phyloP scores from a whole-genome alignment of 1,140 invertebrate genomes.

The Grapholita molesta region DNA sequence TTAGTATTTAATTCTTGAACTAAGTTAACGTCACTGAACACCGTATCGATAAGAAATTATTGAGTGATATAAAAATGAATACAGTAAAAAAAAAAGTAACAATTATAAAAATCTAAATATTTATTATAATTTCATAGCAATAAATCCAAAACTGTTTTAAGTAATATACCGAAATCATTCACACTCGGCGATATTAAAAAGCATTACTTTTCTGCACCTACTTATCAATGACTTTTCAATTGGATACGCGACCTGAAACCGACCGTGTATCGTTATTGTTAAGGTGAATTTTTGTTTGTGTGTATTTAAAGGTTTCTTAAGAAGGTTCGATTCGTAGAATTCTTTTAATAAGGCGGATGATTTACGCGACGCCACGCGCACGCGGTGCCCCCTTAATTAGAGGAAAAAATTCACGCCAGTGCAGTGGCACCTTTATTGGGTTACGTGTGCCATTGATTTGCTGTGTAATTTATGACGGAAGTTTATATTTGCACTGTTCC shows the following conservation, averaged over 20 bases:
- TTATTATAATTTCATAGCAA: neutral
- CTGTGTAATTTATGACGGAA: constrained; percentile 2
- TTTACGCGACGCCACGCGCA: constrained; percentile 60
- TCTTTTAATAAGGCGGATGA: constrained; percentile 66
- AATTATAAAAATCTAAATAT: neutral
- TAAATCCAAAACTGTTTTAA: constrained; percentile 24
- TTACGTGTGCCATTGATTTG: constrained; percentile 8
- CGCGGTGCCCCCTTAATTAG: constrained; percentile 54
- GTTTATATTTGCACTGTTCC: neutral
- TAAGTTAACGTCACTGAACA: too few relatives aligned
- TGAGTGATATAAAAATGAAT: neutral
- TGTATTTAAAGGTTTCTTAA: constrained; percentile 38
- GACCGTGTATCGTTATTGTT: constrained; percentile 14
- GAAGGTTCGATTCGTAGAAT: constrained; percentile 53
- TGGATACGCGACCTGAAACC: neutral
- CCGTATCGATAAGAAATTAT: neutral
- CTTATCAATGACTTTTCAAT: constrained; percentile 33
- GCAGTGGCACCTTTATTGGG: constrained; percentile 3
- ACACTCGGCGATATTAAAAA: constrained; percentile 45
- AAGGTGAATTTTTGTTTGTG: constrained; percentile 25
- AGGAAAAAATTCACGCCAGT: constrained; percentile 46
- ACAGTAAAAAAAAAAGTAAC: neutral
- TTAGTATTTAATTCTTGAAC: too few relatives aligned
- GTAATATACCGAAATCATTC: constrained; percentile 51
- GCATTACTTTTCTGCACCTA: constrained; percentile 51